A percentile compares a stretch with the other conserved stretches of the same genome.
Evolutionary conservation across 2,113 vertebrate genomes (phyloP).

Genomic region (Parotia lawesii): DNA sequence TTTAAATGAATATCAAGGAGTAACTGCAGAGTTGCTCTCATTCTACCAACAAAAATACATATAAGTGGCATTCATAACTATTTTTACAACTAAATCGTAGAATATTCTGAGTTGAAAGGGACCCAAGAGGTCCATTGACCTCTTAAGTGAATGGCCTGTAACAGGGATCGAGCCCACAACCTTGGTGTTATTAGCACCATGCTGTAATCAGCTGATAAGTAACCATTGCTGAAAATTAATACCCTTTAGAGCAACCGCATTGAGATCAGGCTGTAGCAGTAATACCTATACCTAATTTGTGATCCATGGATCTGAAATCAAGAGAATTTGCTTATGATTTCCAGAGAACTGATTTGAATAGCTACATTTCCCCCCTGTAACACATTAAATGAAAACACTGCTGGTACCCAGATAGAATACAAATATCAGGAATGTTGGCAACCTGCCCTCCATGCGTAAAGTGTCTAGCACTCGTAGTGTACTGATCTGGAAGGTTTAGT

Average conservation of each 20-base stretch:
- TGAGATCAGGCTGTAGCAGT: neutral
- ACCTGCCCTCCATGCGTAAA: accelerated
- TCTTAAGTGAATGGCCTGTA: neutral
- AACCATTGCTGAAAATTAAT: neutral
- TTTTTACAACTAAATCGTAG: neutral
- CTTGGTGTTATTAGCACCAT: neutral
- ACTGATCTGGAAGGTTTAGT: neutral
- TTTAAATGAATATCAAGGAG: neutral
- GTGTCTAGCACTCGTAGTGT: neutral
- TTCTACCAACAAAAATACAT: neutral
- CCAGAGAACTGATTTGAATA: neutral
- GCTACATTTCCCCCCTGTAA: neutral
- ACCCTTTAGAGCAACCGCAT: neutral
- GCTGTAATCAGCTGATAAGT: neutral
- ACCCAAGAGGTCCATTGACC: no score
- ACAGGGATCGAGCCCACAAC: neutral
- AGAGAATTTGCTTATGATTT: neutral
- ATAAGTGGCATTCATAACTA: neutral
- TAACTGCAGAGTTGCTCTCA: neutral
- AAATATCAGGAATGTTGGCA: neutral
- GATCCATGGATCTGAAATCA: neutral
- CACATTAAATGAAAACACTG: neutral
- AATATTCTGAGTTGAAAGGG: neutral
- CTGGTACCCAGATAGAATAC: neutral
- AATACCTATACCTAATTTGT: neutral